A percentile compares a stretch with the other conserved stretches of the same genome.
Evolutionary conservation across 2,888 invertebrate genomes (phyloP).

Genomic region (Plutella xylostella): DNA sequence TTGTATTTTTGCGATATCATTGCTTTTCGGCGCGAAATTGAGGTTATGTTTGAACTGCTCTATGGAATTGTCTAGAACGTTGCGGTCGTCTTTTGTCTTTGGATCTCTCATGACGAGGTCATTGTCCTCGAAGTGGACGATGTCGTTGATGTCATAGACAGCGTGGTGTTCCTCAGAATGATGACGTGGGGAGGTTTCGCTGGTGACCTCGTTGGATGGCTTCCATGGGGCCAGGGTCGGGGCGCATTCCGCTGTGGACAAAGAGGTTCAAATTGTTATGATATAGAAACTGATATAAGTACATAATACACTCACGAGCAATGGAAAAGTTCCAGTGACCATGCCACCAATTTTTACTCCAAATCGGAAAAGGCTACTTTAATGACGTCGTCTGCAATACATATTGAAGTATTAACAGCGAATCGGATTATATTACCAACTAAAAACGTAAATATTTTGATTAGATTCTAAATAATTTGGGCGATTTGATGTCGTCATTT

Average conservation of each 20-base stretch:
- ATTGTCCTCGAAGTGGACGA: constrained; percentile 60
- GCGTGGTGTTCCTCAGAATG: constrained; percentile 31
- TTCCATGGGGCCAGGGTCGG: constrained; percentile 56
- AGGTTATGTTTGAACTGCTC: constrained; percentile 29
- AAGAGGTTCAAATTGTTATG: neutral
- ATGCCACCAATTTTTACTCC: too few species aligned
- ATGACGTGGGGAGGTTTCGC: constrained; percentile 29
- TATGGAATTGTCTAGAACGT: constrained; percentile 48
- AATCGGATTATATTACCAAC: too few species aligned
- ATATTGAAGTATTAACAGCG: too few species aligned
- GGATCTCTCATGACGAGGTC: constrained; percentile 58
- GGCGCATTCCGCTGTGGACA: constrained; percentile 53
- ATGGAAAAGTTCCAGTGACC: too few species aligned
- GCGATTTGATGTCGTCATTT: too few species aligned
- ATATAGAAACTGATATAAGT: too few species aligned
- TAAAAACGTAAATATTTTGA: too few species aligned
- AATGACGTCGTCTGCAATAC: too few species aligned
- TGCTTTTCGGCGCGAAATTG: constrained; percentile 17
- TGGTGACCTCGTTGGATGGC: constrained; percentile 39
- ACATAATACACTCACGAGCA: too few species aligned
- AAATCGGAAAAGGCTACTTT: too few species aligned
- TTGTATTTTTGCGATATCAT: constrained; percentile 21
- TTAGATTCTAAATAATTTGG: too few species aligned
- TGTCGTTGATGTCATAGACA: constrained; percentile 55
- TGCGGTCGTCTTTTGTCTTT: constrained; percentile 35